These are phyloP conservation scores for Cyclophora albipunctata DNA, from an alignment of 2,888 invertebrate species.

Conservation along the genomic window DNA sequence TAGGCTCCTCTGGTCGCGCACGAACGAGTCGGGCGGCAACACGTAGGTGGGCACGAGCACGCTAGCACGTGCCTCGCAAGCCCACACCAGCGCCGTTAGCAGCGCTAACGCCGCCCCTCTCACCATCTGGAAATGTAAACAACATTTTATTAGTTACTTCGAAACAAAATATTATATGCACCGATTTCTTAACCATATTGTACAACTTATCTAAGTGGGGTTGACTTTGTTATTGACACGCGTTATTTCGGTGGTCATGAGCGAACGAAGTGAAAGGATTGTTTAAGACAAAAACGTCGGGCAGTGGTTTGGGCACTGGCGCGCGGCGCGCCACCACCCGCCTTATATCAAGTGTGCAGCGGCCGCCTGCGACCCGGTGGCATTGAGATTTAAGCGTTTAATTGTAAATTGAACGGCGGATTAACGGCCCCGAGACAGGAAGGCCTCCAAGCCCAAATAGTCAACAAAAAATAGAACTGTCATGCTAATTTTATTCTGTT, in stretches of 20 bases:
- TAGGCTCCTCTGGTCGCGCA: constrained; percentile 69
- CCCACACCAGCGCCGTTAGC: constrained; percentile 66
- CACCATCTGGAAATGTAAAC: constrained; percentile 72
- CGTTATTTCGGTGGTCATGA: constrained; percentile 50
- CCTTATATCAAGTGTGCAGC: constrained; percentile 67
- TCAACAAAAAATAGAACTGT: constrained; percentile 51
- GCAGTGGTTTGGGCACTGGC: constrained; percentile 59
- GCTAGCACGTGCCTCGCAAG: constrained; percentile 51
- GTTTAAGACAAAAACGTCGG: constrained; percentile 61
- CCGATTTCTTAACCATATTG: constrained; percentile 28
- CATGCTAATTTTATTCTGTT: constrained; percentile 33
- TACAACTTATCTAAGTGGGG: constrained; percentile 65
- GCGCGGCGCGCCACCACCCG: constrained; percentile 58
- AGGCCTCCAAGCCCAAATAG: constrained; percentile 63
- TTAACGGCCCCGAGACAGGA: constrained; percentile 59
- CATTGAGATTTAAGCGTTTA: constrained; percentile 72
- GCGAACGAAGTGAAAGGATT: constrained; percentile 68
- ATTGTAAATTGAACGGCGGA: constrained; percentile 72
- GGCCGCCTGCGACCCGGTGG: constrained; percentile 66
- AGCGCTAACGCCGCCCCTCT: constrained; percentile 72
- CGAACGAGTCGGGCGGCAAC: constrained; percentile 71
- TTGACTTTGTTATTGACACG: constrained; percentile 50
- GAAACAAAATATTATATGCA: constrained; percentile 18
- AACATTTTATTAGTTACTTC: constrained; percentile 54
- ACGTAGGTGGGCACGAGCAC: constrained; percentile 72